Conservation (phyloP, 2,888 invertebrate genomes). For the Deilephila porcellus region DNA sequence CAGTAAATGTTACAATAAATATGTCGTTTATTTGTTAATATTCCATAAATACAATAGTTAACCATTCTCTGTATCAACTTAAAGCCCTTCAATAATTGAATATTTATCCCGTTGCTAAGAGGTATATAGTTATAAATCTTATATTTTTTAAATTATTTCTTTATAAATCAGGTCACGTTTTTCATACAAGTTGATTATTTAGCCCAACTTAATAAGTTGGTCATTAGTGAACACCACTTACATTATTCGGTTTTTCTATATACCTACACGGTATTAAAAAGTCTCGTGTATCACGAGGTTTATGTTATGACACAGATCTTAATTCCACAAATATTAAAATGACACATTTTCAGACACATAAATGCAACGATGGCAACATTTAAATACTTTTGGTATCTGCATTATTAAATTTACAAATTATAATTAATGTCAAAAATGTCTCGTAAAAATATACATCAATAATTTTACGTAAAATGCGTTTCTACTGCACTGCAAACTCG, state of each 20-base stretch:
- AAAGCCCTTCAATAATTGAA: slow-evolving; percentile 35
- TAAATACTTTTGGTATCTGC: slow-evolving; percentile 3
- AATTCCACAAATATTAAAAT: background rate
- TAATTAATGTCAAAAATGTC: background rate
- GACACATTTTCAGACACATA: background rate
- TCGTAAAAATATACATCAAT: background rate
- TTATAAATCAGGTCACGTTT: slow-evolving; percentile 7
- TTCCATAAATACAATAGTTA: slow-evolving; percentile 5
- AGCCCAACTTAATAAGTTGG: background rate
- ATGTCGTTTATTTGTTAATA: background rate
- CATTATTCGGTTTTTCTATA: no score
- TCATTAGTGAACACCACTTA: background rate
- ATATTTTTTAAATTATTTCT: background rate
- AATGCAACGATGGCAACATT: slow-evolving; percentile 13
- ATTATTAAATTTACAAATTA: slow-evolving; percentile 13
- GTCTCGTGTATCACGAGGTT: background rate
- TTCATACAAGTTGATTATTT: slow-evolving; percentile 8
- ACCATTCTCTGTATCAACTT: slow-evolving; percentile 27
- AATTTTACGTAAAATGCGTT: background rate
- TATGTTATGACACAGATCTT: background rate
- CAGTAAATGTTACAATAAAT: slow-evolving; percentile 4
- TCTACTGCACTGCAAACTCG: slow-evolving; percentile 69
- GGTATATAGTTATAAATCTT: slow-evolving; percentile 24
- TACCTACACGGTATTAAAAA: background rate
- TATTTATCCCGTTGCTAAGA: slow-evolving; percentile 24